Base-by-base conservation (phyloP, 2,888 invertebrate genomes). In the Candidula unifasciata region DNA sequence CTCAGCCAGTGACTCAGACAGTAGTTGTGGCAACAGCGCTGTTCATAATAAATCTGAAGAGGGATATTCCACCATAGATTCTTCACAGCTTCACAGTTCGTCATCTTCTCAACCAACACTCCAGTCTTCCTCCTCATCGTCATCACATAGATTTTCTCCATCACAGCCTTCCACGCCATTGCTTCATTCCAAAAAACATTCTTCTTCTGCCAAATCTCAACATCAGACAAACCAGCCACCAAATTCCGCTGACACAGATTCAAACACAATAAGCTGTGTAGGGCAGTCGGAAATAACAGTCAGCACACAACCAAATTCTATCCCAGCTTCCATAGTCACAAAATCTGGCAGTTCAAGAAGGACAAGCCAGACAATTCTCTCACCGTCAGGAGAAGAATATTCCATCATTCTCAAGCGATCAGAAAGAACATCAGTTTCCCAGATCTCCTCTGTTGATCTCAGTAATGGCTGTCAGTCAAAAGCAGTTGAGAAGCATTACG, bases 1-100 rank as follows among this genome's bases (percentile, higher is more conserved):
- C 76, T 87, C 86, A n/a, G 87, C 86, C 84, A 86, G 86, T 52
- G 86, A 87, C 74, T n/a, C n/a, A n/a, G n/a, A n/a, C n/a, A 86
- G 84, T 54, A 86, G 86, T 21, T 84, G 85, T 73, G 87, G 80
- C 24, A 66, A 86, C 18, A 86, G 54, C 27, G 66, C 76, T 30
- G 64, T 78, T 37, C 68, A 77, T 1, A 69, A 80, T 35, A 79
- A 79, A 10, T 54, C 77, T 44, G 78, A 82, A 30, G 44, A 69
- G 52, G 82, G 81, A 21, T 80, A 74, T 37, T 30, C 80, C 21
- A 37, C 74, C 13, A 30, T 80, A 54, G 33, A 80, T 37, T 57
- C 74, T 54, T 35, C 1, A 18, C 35, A 27, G 24, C 64, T 5
- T 24, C 35, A 21, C 3, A 30, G n/a, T 24, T 10, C 30, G 16